Evolutionary conservation across 2,888 invertebrate genomes (phyloP).

Genomic region (Plemyria rubiginata): DNA sequence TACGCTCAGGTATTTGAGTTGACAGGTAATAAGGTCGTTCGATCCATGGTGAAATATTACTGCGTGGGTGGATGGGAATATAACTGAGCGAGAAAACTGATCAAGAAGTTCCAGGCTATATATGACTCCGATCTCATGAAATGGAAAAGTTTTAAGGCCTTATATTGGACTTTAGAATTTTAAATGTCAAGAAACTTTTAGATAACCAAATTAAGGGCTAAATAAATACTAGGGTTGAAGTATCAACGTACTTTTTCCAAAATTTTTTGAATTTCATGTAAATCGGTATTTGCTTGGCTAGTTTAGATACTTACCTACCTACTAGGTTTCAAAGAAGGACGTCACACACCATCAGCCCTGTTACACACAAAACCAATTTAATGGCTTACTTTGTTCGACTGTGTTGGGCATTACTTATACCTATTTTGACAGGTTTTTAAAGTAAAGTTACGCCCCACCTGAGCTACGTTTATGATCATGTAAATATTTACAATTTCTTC

Average conservation of each 20-base stretch:
- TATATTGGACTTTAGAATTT: not conserved
- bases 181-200: not conserved
- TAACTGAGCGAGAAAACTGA: constrained; percentile 1
- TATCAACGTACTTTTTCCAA: no score
- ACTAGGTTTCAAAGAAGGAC: no score
- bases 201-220: not conserved
- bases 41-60: constrained; percentile 16
- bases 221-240: no score
- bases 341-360: no score
- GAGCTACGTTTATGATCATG: not conserved
- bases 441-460: not conserved
- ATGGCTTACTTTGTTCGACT: no score
- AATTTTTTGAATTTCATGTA: no score
- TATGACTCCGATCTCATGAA: not conserved
- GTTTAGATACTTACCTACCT: no score
- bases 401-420: no score
- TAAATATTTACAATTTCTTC: not conserved
- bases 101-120: constrained; percentile 3
- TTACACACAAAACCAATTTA: no score
- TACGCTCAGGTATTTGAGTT: constrained; percentile 17
- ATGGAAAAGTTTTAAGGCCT: constrained; percentile 3
- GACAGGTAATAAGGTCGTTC: constrained; percentile 20
- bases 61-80: not conserved
- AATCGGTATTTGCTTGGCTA: no score
- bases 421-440: no score